phyloP scores from a whole-genome alignment of 2,888 invertebrate species.

The Stenichneumon culpator region DNA sequence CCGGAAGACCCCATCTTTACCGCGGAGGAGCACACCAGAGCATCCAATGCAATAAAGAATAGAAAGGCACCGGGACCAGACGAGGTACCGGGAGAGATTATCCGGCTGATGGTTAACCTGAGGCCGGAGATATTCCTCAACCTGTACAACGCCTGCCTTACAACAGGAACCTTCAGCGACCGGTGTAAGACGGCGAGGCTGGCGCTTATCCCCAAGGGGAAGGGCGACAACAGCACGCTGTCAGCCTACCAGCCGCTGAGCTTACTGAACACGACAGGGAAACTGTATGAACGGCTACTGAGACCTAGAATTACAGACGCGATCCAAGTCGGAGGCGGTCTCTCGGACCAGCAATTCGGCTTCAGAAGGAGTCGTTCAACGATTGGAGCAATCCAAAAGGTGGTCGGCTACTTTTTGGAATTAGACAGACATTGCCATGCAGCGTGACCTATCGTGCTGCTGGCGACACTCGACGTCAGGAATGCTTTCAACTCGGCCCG shows the following conservation, averaged over 20 bases:
- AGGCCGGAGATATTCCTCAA: constrained; percentile 46
- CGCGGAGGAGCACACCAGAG: constrained; percentile 52
- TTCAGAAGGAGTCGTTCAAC: constrained; percentile 66
- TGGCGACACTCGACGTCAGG: constrained; percentile 63
- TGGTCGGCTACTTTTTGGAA: constrained; percentile 42
- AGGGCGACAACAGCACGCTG: constrained; percentile 52
- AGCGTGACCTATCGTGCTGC: constrained; percentile 59
- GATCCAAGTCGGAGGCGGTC: constrained; percentile 51
- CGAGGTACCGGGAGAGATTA: constrained; percentile 41
- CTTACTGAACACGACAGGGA: constrained; percentile 72
- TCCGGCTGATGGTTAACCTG: constrained; percentile 39
- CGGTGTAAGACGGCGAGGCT: constrained; percentile 26
- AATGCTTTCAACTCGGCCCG: constrained; percentile 55
- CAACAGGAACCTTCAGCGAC: constrained; percentile 36
- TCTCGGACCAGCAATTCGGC: constrained; percentile 36
- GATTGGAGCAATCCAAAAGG: constrained; percentile 62
- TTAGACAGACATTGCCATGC: constrained; percentile 36
- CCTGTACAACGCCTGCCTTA: constrained; percentile 50
- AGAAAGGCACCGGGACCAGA: constrained; percentile 8
- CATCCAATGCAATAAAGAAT: constrained; percentile 23
- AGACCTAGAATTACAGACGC: constrained; percentile 65
- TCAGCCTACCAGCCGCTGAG: constrained; percentile 70
- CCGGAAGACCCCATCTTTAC: constrained; percentile 20
- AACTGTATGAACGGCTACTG: constrained; percentile 74
- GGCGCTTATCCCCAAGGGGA: constrained; percentile 43